Percentiles rank a stretch among this genome's conserved stretches.
Evolutionary conservation across 2,888 invertebrate species (phyloP).

Genomic region (Eilema depressum): DNA sequence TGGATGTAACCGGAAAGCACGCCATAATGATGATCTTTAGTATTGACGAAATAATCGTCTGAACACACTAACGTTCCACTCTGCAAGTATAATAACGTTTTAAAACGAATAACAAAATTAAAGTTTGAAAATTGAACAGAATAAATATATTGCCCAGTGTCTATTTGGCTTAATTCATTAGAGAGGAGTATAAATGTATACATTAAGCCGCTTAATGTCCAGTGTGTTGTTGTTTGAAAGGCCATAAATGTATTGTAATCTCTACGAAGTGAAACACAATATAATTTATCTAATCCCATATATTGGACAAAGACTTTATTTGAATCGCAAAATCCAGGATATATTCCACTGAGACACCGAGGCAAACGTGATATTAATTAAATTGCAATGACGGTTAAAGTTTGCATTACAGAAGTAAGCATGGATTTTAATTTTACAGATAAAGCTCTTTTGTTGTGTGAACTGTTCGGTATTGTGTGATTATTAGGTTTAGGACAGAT

Average conservation of each 20-base stretch:
- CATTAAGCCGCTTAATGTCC: constrained; percentile 40
- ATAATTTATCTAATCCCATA: constrained; percentile 39
- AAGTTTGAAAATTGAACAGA: constrained; percentile 22
- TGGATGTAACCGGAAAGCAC: too few species aligned
- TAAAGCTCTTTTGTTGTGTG: too few species aligned
- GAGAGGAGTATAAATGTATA: constrained; percentile 36
- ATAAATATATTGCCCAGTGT: constrained; percentile 30
- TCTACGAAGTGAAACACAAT: constrained; percentile 27
- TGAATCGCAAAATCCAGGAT: constrained; percentile 25
- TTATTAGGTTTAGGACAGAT: too few species aligned
- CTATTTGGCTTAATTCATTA: constrained; percentile 42
- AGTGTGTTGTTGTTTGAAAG: constrained; percentile 39
- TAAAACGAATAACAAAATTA: not conserved
- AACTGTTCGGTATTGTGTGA: too few species aligned
- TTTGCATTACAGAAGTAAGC: not conserved
- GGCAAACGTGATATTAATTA: constrained; percentile 4
- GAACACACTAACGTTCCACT: not conserved
- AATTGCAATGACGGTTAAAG: constrained; percentile 1
- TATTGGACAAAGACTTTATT: constrained; percentile 37
- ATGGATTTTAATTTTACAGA: not conserved
- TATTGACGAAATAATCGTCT: not conserved
- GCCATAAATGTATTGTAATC: constrained; percentile 43
- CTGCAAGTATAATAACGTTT: too few species aligned
- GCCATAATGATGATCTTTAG: not conserved
- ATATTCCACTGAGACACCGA: constrained; percentile 28